phyloP scores from a whole-genome alignment of 2,888 invertebrate genomes.

The Drosophila putrida region DNA sequence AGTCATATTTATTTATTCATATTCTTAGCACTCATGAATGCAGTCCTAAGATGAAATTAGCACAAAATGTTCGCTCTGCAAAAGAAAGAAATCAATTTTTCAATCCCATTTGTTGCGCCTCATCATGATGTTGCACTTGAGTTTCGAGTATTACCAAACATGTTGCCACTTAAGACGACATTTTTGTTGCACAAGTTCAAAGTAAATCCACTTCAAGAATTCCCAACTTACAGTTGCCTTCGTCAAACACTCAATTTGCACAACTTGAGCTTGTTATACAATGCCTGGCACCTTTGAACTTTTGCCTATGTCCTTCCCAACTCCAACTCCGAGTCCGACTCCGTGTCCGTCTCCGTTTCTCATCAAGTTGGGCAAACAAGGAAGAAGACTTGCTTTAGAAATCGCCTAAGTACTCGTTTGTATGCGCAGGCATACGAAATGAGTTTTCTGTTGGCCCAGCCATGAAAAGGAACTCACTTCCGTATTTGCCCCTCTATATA shows the following conservation, averaged over 20 bases:
- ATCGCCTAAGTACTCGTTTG: conserved; percentile 26
- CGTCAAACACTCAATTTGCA: conserved; percentile 63
- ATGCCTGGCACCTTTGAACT: conserved; percentile 72
- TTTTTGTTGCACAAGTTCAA: conserved; percentile 65
- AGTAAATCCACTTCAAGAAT: conserved; percentile 64
- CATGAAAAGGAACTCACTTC: conserved; percentile 67
- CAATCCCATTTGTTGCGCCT: conserved; percentile 50
- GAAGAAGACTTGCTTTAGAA: conserved; percentile 64
- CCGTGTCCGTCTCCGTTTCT: conserved; percentile 8
- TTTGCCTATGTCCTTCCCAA: conserved; percentile 36
- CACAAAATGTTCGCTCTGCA: neutral
- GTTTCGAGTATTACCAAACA: conserved; percentile 47
- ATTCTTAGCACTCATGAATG: neutral
- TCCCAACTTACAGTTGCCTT: conserved; percentile 30
- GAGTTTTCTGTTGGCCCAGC: conserved; percentile 64
- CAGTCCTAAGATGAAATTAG: no score
- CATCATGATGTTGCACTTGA: conserved; percentile 49
- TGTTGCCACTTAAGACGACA: conserved; percentile 46
- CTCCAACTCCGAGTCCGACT: conserved; percentile 1
- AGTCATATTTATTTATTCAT: conserved; percentile 48
- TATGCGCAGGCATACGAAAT: conserved; percentile 63
- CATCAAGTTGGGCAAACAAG: conserved; percentile 63
- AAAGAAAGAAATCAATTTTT: conserved; percentile 8
- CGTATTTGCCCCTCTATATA: conserved; percentile 50
- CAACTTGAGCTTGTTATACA: conserved; percentile 69